Conservation (phyloP, 2,113 vertebrate species). For the Anolis carolinensis region DNA sequence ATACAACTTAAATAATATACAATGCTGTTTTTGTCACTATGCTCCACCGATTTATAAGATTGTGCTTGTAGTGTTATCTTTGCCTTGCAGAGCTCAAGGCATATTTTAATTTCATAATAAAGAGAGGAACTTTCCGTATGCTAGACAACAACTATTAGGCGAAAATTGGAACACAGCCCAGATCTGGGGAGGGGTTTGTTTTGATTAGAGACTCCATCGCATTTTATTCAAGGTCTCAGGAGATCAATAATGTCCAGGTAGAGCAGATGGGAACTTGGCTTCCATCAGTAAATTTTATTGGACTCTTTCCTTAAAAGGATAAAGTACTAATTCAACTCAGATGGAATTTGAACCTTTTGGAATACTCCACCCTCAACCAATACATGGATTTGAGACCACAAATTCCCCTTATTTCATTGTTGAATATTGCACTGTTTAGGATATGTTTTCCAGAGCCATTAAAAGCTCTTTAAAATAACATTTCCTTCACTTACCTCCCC, state of each 20-base stretch:
- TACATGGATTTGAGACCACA: neutral
- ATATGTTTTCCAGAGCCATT: neutral
- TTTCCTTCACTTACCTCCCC: neutral
- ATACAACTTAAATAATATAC: neutral
- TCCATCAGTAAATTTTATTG: slow-evolving; percentile 15
- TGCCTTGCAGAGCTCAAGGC: neutral
- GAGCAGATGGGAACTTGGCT: slow-evolving; percentile 15
- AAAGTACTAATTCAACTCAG: slow-evolving; percentile 22
- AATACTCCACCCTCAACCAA: slow-evolving; percentile 10
- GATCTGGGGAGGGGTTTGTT: slow-evolving; percentile 3
- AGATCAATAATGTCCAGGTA: slow-evolving; percentile 30
- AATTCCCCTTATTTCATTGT: neutral
- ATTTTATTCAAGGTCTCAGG: neutral
- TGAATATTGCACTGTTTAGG: slow-evolving; percentile 14
- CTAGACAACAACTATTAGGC: neutral
- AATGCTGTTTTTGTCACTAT: neutral
- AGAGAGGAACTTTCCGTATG: neutral
- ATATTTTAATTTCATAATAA: neutral
- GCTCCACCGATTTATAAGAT: neutral
- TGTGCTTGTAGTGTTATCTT: neutral
- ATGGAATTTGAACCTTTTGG: slow-evolving; percentile 21
- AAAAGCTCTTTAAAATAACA: neutral
- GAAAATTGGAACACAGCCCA: neutral
- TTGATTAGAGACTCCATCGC: neutral
- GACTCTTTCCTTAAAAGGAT: slow-evolving; percentile 32